These are phyloP conservation scores for Diorhabda elongata DNA, from an alignment of 1,140 invertebrate species.

Conservation along the genomic window DNA sequence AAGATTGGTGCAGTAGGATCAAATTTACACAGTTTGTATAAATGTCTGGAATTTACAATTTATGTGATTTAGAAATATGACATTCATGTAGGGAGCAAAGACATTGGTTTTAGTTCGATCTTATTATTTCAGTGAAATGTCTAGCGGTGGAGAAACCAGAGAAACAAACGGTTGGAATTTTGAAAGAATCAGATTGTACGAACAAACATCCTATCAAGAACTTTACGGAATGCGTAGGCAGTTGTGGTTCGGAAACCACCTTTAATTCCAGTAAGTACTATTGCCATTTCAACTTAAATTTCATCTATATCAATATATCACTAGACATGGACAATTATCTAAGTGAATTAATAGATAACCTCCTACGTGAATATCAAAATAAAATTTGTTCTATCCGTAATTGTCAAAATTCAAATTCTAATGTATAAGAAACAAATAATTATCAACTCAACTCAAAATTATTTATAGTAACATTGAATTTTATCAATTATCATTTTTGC, in stretches of 20 bases:
- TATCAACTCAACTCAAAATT: too few relatives aligned
- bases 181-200: conserved; percentile 53
- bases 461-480: too few relatives aligned
- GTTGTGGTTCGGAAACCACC: conserved; percentile 61
- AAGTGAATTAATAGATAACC: too few relatives aligned
- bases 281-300: too few relatives aligned
- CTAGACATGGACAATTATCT: too few relatives aligned
- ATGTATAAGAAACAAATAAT: too few relatives aligned
- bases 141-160: conserved; percentile 51
- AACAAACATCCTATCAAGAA: conserved; percentile 56
- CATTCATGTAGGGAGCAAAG: background rate
- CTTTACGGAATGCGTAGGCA: conserved; percentile 63
- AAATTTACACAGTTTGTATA: background rate
- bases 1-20: background rate
- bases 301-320: too few relatives aligned
- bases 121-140: conserved; percentile 51
- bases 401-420: too few relatives aligned
- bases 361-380: too few relatives aligned
- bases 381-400: too few relatives aligned
- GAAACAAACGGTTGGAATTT: conserved; percentile 53
- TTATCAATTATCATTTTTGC: too few relatives aligned
- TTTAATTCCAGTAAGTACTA: conserved; percentile 57
- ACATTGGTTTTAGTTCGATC: background rate
- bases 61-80: too few relatives aligned
- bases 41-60: background rate